phyloP scores from a whole-genome alignment of 1,140 invertebrate genomes.

The Pteromalus puparum region DNA sequence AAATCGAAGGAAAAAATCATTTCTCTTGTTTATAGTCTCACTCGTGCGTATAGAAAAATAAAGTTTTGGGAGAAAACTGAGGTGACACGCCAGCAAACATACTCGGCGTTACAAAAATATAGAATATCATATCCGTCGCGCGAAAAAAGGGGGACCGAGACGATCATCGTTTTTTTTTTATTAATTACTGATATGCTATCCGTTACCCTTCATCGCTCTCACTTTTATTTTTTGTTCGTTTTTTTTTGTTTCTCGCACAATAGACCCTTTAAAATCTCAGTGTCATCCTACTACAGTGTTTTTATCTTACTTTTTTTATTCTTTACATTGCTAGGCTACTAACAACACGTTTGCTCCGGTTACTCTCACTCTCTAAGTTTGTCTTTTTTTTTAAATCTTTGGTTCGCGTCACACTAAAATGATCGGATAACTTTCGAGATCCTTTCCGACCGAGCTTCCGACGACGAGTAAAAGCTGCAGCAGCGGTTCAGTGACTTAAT shows the following conservation, averaged over 20 bases:
- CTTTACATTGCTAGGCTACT: slow-evolving; percentile 20
- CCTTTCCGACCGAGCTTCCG: slow-evolving; percentile 53
- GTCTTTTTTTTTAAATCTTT: slow-evolving; percentile 40
- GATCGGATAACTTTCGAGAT: slow-evolving; percentile 68
- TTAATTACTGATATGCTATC: slow-evolving; percentile 49
- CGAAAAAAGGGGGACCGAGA: not conserved
- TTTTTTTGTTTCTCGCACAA: no score
- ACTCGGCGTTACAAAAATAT: not conserved
- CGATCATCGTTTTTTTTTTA: not conserved
- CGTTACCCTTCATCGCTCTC: slow-evolving; percentile 14
- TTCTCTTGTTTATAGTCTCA: not conserved
- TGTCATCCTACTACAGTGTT: slow-evolving; percentile 39
- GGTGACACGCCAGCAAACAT: not conserved
- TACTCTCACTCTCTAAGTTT: slow-evolving; percentile 45
- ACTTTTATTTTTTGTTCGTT: slow-evolving; percentile 22
- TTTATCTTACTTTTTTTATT: not conserved
- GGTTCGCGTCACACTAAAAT: slow-evolving; percentile 46
- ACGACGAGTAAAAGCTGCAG: slow-evolving; percentile 50
- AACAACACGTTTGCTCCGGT: not conserved
- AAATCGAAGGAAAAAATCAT: no score
- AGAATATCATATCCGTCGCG: slow-evolving; percentile 8
- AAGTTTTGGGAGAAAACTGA: slow-evolving; percentile 11
- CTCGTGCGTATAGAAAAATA: slow-evolving; percentile 3
- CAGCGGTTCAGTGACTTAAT: not conserved
- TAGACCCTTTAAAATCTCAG: not conserved